Percentiles rank a stretch among this genome's conserved stretches.
These are phyloP conservation scores for Pseudotriccus pelzelni DNA, from an alignment of 2,797 vertebrate genomes.

Conservation along the genomic window DNA sequence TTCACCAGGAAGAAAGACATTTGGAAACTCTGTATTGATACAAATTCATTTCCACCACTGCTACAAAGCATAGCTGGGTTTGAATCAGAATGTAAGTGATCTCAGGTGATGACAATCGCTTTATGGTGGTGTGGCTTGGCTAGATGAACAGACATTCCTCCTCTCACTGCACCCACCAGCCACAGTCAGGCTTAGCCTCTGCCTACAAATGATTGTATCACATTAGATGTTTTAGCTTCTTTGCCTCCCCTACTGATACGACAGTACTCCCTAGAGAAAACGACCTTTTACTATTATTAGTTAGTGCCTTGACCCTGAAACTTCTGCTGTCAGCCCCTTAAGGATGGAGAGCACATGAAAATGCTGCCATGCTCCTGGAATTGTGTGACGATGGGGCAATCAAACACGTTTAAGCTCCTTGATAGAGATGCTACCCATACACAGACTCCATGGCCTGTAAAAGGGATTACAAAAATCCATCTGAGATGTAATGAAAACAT, in stretches of 20 bases:
- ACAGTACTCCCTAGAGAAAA: neutral
- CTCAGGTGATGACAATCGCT: neutral
- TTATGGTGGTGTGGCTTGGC: neutral
- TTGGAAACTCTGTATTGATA: neutral
- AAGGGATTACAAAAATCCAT: slow-evolving; percentile 3
- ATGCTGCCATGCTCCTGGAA: neutral
- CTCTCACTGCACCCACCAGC: neutral
- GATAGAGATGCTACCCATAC: neutral
- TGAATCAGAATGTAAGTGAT: neutral
- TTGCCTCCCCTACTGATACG: neutral
- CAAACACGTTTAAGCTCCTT: neutral
- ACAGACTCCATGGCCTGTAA: neutral
- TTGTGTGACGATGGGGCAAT: accelerated
- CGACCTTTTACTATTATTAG: neutral
- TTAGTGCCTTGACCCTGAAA: neutral
- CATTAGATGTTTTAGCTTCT: neutral
- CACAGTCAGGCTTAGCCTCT: neutral
- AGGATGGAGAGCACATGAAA: neutral
- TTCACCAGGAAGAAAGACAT: neutral
- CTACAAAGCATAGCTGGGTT: neutral
- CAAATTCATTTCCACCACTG: neutral
- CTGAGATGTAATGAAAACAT: neutral
- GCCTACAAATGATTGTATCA: neutral
- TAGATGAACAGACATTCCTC: neutral
- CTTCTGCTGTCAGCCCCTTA: neutral